Base-by-base conservation (phyloP, 1,140 invertebrate species). In the Zaprionus inermis region DNA sequence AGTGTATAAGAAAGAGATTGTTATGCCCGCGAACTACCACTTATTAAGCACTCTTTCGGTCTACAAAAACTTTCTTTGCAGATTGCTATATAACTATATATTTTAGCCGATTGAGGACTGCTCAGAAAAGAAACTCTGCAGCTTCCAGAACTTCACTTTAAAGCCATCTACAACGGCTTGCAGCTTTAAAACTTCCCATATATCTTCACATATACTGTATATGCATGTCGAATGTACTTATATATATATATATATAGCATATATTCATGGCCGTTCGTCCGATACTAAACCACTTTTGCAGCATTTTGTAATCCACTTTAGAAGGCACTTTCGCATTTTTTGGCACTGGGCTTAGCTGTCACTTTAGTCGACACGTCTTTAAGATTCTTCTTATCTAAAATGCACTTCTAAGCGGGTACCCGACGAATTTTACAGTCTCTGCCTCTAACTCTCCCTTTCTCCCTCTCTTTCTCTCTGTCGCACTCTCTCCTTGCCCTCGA, bases 371-470 rank as follows among this genome's bases (percentile, higher is more conserved):
- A 36, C 12, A 18, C 18, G 28, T 52, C 30, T 52, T 63, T 63
- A 24, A 34, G 59, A 52, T 63, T 63, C 36, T 49, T 52, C 46
- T 36, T 63, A 52, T 63, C 59, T 63, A 52, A 36, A 63, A 63
- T 63, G 59, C 46, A 63, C 30, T 63, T 49, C 38, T 38, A 38
- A 14, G 14, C 36, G n/a, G 36, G 36, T n/a, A 2, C 11, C n/a
- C 18, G 7, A 18, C 16, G 16, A 5, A 5, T 28, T 28, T 28
- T 28, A 4, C 24, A 28, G 24, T 28, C 24, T 28, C 24, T 28
- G 24, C 24, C 24, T 28, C 24, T 4, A 3, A 28, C 3, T 28
- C 24, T 28, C 24, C 24, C 3, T 46, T 11, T 12, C 11, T 49
- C 44, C 22, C 44, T 49, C 44, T 46, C 18, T 46, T 10, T 34